A percentile compares a stretch with the other conserved stretches of the same genome.
These are phyloP conservation scores for Drosophila serrata DNA, from an alignment of 1,140 invertebrate genomes.

Conservation along the genomic window DNA sequence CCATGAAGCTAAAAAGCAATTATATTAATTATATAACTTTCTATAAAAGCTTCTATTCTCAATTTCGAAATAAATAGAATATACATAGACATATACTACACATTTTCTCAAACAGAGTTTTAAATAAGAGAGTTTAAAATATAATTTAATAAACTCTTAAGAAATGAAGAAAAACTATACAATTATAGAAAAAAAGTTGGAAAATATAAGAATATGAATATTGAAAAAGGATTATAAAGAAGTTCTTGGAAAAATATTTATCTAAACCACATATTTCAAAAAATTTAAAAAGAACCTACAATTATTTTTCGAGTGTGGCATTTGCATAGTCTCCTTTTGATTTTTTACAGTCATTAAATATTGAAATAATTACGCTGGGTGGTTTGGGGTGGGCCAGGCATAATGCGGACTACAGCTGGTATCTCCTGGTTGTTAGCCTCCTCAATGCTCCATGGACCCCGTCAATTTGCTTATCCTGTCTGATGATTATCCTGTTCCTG, in stretches of 20 bases:
- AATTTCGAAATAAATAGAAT: too few relatives aligned
- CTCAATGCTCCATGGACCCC: slow-evolving; percentile 24
- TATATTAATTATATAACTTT: background rate
- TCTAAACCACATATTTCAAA: too few relatives aligned
- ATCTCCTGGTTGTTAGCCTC: slow-evolving; percentile 28
- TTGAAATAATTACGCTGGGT: slow-evolving; percentile 66
- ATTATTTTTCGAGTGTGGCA: slow-evolving; percentile 21
- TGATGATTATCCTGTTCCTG: slow-evolving; percentile 44
- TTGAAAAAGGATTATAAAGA: too few relatives aligned
- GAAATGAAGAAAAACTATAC: too few relatives aligned
- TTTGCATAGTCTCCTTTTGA: slow-evolving; percentile 53
- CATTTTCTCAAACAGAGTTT: too few relatives aligned
- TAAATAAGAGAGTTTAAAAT: too few relatives aligned
- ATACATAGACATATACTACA: too few relatives aligned
- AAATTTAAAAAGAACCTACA: background rate
- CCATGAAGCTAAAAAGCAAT: background rate
- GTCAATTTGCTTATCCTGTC: slow-evolving; percentile 22
- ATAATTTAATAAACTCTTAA: too few relatives aligned
- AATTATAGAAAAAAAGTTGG: too few relatives aligned
- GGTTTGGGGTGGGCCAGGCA: background rate
- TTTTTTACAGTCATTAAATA: slow-evolving; percentile 69
- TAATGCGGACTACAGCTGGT: slow-evolving; percentile 28
- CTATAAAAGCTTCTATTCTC: too few relatives aligned
- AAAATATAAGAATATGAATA: too few relatives aligned
- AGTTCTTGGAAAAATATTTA: too few relatives aligned